Base-by-base conservation (phyloP, 1,140 invertebrate genomes). In the Agrilus planipennis region DNA sequence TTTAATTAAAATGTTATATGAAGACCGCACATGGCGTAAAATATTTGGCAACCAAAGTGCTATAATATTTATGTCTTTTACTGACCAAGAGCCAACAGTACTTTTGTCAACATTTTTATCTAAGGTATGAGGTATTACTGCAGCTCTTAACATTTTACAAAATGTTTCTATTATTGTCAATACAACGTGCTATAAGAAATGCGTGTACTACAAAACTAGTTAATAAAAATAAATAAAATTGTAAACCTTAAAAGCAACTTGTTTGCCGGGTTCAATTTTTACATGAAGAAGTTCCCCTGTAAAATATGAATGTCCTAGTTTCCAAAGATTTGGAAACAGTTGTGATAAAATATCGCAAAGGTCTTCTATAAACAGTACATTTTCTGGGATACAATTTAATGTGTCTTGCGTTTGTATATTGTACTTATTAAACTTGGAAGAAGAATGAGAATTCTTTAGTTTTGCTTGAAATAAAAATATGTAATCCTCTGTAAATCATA, bases 231-330 rank as follows among this genome's bases (percentile, higher is more conserved):
- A 16, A 16, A 31, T 31, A 9, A 9, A 31, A 21, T 11, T n/a
- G 6, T 43, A 55, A 54, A 81, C 78, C 66, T 84, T 84, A 49
- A 83, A 84, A 46, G 76, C 71, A 23, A 67, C 60, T 54, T 83
- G 77, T 55, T 82, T 80, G 22, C 72, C 72, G 2, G 69, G 63
- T 57, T 85, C 75, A 28, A 83, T 74, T 41, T 76, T 73, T 1
- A 79, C 74, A 47, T 80, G 71, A 9, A 93, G 58, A n/a, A n/a
- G n/a, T 53, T 90, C 85, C 2, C 84, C 86, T 10, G 76, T 80
- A 55, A 93, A 89, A 63, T 93, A 94, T 35, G 82, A 77, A 57
- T 90, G 86, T 2, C 89, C 87, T 2, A 94, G 69, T 62, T 84
- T 82, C 87, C 88, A 91, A 7, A 93, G 65, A 62, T 90, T 84